Evolutionary conservation across 2,113 vertebrate species (phyloP), one percentile per base, ranked within the genome.

Genomic region (Zapornia atra): DNA sequence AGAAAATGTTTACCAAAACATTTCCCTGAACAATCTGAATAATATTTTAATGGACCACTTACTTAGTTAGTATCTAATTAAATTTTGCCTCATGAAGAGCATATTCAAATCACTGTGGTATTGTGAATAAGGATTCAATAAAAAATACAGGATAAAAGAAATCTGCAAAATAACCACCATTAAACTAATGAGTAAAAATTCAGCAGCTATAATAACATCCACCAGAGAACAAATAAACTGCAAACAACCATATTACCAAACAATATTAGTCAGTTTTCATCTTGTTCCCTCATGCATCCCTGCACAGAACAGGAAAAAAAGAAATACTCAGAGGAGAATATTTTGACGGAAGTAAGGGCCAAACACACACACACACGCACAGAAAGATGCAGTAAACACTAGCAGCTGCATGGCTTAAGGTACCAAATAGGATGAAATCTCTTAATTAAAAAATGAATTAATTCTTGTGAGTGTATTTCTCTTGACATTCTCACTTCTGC

Each of bases 161-260:
- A 89, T 96, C 88, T 96, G 73, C 86, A 85, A 94, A 97, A 96
- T 96, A 97, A 88, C 96, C 70, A 70, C 85, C 95, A 97, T 97
- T 96, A 97, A 97, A 96, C 95, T 96, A 95, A 97, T 94, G 96
- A 97, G 91, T 87, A 92, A 94, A 97, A 96, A 90, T 95, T 96
- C 96, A 86, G 81, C 90, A 92, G 92, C 96, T 89, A 89, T 92
- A 96, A 86, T 82, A 91, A 92, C 96, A 97, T 96, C 85, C 96
- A 96, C 96, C 40, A 88, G 95, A 96, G 96, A 93, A 86, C 76
- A 90, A 92, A 95, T 88, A 96, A 96, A 96, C 85, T 90, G 83
- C 88, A 91, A 92, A 72, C 83, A 95, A 78, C 85, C 26, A 2
- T 92, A 95, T 96, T 94, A 92, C 93, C 92, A 93, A 95, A 92